phyloP scores from a whole-genome alignment of 1,140 invertebrate species.

The Hyposmocoma kahamanoa region DNA sequence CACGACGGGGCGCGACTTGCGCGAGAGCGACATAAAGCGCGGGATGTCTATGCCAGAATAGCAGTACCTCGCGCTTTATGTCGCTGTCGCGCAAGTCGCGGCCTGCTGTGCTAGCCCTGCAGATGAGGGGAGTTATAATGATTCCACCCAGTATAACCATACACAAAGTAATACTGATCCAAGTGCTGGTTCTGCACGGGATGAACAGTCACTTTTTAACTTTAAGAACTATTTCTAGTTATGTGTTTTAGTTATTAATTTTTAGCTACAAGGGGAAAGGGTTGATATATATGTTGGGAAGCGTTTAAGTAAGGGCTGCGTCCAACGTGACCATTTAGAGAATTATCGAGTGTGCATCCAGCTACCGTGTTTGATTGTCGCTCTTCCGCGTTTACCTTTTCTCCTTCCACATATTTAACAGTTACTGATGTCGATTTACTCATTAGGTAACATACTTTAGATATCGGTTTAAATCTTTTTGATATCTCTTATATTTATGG shows the following conservation, averaged over 20 bases:
- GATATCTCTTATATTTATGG: too few relatives aligned
- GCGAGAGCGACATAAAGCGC: too few relatives aligned
- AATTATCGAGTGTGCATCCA: neutral
- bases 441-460: too few relatives aligned
- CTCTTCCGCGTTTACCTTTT: neutral
- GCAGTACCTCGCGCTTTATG: too few relatives aligned
- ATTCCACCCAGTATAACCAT: neutral
- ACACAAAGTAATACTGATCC: neutral
- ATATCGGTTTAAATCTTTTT: too few relatives aligned
- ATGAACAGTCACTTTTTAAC: neutral
- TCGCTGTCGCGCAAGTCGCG: too few relatives aligned
- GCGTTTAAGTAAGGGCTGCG: neutral
- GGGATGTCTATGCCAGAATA: too few relatives aligned
- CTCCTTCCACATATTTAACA: neutral
- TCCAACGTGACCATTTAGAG: neutral
- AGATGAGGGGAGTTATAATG: too few relatives aligned
- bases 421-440: too few relatives aligned
- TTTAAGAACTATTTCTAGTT: neutral
- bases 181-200: neutral
- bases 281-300: neutral
- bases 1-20: too few relatives aligned
- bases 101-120: too few relatives aligned
- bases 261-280: neutral
- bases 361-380: too few relatives aligned
- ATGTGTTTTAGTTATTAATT: neutral